Evolutionary conservation across 1,140 invertebrate genomes (phyloP).

Genomic region (Antheraea mylitta): DNA sequence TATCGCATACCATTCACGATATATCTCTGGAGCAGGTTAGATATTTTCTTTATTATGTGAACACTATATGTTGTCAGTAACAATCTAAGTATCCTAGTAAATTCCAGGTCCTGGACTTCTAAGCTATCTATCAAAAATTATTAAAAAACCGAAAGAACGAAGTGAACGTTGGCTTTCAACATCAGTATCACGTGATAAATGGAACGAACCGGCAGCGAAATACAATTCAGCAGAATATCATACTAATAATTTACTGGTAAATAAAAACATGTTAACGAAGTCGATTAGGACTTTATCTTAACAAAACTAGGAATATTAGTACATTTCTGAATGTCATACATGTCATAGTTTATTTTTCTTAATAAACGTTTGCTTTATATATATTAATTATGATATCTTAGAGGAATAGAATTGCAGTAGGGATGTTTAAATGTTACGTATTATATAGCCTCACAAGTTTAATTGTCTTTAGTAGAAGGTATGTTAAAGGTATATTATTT

Average conservation of each 20-base stretch:
- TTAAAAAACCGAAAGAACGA: constrained; percentile 82
- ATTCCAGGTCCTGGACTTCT: constrained; percentile 81
- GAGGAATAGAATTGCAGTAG: too few relatives aligned
- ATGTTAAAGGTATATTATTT: background rate
- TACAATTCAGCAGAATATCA: constrained; percentile 92
- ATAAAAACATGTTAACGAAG: background rate
- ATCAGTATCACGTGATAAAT: constrained; percentile 85
- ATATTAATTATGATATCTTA: too few relatives aligned
- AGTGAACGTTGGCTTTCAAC: constrained; percentile 90
- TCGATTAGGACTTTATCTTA: too few relatives aligned
- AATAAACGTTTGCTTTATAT: too few relatives aligned
- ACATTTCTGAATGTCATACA: too few relatives aligned
- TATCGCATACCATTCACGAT: constrained; percentile 90
- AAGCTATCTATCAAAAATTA: constrained; percentile 83
- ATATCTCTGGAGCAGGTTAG: constrained; percentile 83
- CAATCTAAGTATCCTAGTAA: background rate
- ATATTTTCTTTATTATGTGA: background rate
- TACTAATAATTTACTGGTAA: constrained; percentile 85
- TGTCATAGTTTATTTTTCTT: too few relatives aligned
- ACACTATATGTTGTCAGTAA: too few relatives aligned
- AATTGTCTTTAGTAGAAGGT: background rate
- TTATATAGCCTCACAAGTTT: background rate
- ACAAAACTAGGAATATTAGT: too few relatives aligned
- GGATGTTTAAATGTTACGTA: too few relatives aligned
- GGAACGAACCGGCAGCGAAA: constrained; percentile 82